phyloP scores from a whole-genome alignment of 2,113 vertebrate genomes.

The Agapornis roseicollis region DNA sequence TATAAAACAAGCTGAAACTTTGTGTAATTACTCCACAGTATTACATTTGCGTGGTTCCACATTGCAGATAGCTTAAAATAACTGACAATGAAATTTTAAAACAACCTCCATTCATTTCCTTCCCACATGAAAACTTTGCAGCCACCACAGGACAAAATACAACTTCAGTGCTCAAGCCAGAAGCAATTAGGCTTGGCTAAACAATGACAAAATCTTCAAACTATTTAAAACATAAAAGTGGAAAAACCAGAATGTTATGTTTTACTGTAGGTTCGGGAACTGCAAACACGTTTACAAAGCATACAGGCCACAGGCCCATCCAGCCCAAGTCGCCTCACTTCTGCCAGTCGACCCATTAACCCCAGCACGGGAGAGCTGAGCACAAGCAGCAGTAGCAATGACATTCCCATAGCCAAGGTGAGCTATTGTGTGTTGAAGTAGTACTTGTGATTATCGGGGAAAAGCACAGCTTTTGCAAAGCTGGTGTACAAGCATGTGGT shows the following conservation, averaged over 20 bases:
- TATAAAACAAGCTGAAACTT: neutral
- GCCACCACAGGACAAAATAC: neutral
- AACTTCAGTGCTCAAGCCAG: neutral
- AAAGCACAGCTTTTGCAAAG: neutral
- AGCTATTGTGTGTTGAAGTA: neutral
- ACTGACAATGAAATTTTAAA: neutral
- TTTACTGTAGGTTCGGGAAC: slow-evolving; percentile 82
- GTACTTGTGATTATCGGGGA: neutral
- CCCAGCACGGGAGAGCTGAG: slow-evolving; percentile 89
- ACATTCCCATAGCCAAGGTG: slow-evolving; percentile 89
- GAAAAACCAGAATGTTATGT: neutral
- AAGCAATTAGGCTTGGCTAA: neutral
- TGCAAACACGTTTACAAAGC: slow-evolving; percentile 85
- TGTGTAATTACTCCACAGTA: neutral
- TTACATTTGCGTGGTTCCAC: neutral
- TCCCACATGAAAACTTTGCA: rapidly evolving
- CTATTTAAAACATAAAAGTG: neutral
- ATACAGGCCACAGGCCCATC: slow-evolving; percentile 80
- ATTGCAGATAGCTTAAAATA: neutral
- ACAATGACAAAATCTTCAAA: neutral
- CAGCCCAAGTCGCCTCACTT: slow-evolving; percentile 80
- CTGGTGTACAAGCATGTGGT: neutral
- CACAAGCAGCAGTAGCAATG: slow-evolving; percentile 90
- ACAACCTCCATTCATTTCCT: neutral
- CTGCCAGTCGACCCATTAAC: slow-evolving; percentile 80